Evolutionary conservation across 1,140 invertebrate species (phyloP), one percentile per base, ranked within the genome.

Genomic region (Tetramorium alpestre): DNA sequence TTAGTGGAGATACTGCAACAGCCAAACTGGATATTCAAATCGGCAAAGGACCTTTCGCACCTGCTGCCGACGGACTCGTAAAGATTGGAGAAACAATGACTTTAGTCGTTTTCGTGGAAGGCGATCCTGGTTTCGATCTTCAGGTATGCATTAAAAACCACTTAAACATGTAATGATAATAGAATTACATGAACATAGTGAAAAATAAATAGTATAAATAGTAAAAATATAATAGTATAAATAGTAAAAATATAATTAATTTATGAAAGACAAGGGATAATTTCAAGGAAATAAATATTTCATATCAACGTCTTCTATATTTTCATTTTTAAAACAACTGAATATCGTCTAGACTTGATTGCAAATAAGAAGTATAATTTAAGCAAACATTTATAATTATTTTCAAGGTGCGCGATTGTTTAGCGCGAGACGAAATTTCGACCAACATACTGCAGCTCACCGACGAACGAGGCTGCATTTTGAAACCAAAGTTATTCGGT

Each of bases 51-150:
- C 98, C 98, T 1, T 98, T 98, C 92, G 97, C 97, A 1, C 96
- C 96, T 18, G 95, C 97, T 54, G 97, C 97, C 0, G 97, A 97
- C 87, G 98, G 98, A 8, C 94, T 98, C 16, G 97, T 98, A 0
- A 97, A 97, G 93, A 98, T 98, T 84, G 98, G 98, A 67, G 97
- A 98, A 93, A 96, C 96, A 0, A 97, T 98, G 96, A 98, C 98
- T 1, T 94, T 98, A 22, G 98, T 98, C n/a, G 97, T 98, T 3
- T 97, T 97, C 0, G 97, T 98, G 1, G 97, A 97, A 85, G 98
- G 98, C 1, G 97, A 98, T 94, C 96, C 97, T 67, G 97, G 96
- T 5, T 98, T 98, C 92, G 97, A 98, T 95, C 96, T 98, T 44
- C 96, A 97, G 91, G 94, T 94, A 91, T 11, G 47, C 22, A 28